Evolutionary conservation across 2,888 invertebrate species (phyloP).

Genomic region (Sesia bembeciformis): DNA sequence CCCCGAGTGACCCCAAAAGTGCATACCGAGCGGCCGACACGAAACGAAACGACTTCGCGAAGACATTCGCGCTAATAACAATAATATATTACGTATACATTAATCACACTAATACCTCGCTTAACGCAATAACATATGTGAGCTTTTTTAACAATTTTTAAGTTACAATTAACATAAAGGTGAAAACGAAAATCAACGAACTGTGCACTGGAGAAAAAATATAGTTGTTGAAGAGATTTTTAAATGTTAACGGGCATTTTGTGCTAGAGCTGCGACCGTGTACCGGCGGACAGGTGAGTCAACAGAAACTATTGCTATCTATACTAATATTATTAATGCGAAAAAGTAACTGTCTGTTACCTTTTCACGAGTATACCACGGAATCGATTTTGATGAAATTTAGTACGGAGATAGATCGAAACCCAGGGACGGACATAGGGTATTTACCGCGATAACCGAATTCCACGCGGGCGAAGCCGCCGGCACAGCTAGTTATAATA

Average conservation of each 20-base stretch:
- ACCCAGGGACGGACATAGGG: too few species aligned
- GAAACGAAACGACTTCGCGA: constrained; percentile 54
- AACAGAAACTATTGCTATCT: not conserved
- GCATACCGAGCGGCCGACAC: constrained; percentile 50
- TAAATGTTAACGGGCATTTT: constrained; percentile 33
- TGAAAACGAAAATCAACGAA: constrained; percentile 34
- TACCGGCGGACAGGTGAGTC: constrained; percentile 45
- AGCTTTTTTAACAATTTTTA: constrained; percentile 23
- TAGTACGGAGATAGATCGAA: too few species aligned
- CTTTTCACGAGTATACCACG: too few species aligned
- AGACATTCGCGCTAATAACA: constrained; percentile 27
- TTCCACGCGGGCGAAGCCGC: too few species aligned
- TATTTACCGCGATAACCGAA: too few species aligned
- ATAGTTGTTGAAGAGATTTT: constrained; percentile 10
- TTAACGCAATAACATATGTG: constrained; percentile 28
- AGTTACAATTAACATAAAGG: constrained; percentile 35
- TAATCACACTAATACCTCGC: constrained; percentile 33
- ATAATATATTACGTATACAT: constrained; percentile 7
- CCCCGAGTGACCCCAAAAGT: constrained; percentile 60
- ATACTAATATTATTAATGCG: too few species aligned
- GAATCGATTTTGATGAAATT: too few species aligned
- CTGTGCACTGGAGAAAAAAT: constrained; percentile 39
- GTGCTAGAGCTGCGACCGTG: constrained; percentile 22
- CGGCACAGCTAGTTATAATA: too few species aligned
- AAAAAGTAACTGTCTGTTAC: too few species aligned